Percentiles rank a stretch among this genome's conserved stretches.
These are phyloP conservation scores for Lophius piscatorius DNA, from an alignment of 2,113 vertebrate species.

Conservation along the genomic window DNA sequence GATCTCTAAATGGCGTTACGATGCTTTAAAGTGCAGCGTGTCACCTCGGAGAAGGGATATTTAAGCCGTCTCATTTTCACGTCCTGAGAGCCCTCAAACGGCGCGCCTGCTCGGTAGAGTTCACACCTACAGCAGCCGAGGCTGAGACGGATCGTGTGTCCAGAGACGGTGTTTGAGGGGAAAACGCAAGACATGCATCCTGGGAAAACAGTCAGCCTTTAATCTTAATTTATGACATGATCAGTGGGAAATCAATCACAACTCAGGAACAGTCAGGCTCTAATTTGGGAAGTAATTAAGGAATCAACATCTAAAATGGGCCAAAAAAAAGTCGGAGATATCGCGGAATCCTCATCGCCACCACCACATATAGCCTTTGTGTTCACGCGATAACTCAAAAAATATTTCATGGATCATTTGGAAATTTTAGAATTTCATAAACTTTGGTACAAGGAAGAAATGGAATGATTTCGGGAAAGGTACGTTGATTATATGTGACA, in stretches of 20 bases:
- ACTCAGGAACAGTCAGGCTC: conserved; percentile 39
- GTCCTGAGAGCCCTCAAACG: conserved; percentile 14
- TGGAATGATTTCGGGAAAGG: no score
- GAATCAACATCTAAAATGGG: no score
- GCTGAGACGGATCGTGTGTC: background rate
- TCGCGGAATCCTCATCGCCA: no score
- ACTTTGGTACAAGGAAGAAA: no score
- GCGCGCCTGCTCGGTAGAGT: background rate
- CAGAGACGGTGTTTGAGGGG: conserved; percentile 6
- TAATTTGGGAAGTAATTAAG: background rate
- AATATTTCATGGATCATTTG: no score
- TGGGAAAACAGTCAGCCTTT: conserved; percentile 30
- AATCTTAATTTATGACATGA: conserved; percentile 28
- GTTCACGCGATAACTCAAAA: no score
- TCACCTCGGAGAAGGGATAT: conserved; percentile 24
- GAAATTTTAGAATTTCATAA: no score
- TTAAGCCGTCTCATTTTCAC: conserved; percentile 17
- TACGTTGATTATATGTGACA: no score
- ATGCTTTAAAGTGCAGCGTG: conserved; percentile 42
- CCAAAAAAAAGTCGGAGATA: no score
- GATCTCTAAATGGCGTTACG: conserved; percentile 50
- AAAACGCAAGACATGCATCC: conserved; percentile 4
- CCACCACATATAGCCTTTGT: no score
- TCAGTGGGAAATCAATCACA: conserved; percentile 25
- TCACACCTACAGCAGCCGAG: conserved; percentile 4